Conservation (phyloP, 2,888 invertebrate species). For the Drosophila incognita region DNA sequence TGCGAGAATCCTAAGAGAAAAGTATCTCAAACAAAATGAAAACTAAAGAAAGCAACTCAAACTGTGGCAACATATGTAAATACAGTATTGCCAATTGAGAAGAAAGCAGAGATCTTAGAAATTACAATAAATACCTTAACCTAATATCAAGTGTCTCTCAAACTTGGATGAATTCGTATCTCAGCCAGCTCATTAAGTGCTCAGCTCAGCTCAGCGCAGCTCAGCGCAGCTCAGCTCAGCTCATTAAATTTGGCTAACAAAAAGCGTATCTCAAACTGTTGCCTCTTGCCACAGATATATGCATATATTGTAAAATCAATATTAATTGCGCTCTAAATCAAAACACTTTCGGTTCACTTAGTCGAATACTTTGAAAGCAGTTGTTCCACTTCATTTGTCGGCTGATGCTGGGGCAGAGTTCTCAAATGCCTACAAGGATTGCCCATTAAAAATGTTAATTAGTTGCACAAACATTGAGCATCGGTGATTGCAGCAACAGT, state of each 20-base stretch:
- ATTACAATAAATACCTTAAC: neutral
- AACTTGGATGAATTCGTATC: neutral
- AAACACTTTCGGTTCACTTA: slow-evolving; percentile 38
- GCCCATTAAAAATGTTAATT: slow-evolving; percentile 78
- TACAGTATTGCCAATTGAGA: neutral
- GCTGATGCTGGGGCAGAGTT: slow-evolving; percentile 18
- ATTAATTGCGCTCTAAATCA: slow-evolving; percentile 71
- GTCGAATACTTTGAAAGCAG: slow-evolving; percentile 10
- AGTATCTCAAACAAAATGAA: neutral
- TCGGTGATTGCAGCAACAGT: slow-evolving; percentile 64
- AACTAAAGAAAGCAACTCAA: neutral
- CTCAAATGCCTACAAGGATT: slow-evolving; percentile 68
- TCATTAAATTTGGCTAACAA: neutral
- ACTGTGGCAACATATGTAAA: neutral
- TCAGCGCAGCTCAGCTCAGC: neutral
- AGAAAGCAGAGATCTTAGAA: neutral
- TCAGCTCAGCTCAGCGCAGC: too few species aligned
- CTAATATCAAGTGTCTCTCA: too few species aligned
- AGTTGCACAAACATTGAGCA: slow-evolving; percentile 78
- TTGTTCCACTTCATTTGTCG: slow-evolving; percentile 65
- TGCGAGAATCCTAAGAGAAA: neutral
- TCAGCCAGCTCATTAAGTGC: neutral
- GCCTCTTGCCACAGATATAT: neutral
- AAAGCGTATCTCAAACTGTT: neutral
- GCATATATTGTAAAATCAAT: slow-evolving; percentile 16